Conservation (phyloP, 2,113 vertebrate species). For the Aramus guarauna region DNA sequence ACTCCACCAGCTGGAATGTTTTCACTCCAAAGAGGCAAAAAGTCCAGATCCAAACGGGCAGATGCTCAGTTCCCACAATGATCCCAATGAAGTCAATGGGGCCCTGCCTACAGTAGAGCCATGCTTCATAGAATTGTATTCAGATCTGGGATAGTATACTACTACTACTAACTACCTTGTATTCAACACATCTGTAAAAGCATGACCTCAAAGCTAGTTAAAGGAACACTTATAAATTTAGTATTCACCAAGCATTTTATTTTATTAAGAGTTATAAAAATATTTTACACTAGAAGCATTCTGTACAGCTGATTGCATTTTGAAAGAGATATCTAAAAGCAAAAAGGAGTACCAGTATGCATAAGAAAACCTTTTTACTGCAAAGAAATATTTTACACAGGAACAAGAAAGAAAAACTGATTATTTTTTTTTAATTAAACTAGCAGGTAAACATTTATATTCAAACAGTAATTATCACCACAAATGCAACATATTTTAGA, state of each 20-base stretch:
- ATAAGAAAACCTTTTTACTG: neutral
- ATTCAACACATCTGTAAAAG: neutral
- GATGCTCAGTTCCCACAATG: neutral
- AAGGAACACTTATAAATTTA: neutral
- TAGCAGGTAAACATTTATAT: neutral
- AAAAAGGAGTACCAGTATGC: neutral
- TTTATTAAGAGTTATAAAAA: neutral
- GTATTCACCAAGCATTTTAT: neutral
- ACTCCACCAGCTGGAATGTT: neutral
- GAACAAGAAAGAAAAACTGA: neutral
- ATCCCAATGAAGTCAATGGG: neutral
- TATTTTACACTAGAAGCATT: neutral
- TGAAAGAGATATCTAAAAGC: neutral
- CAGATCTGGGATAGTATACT: neutral
- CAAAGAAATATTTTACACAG: neutral
- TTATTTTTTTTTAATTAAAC: neutral
- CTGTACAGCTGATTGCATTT: neutral
- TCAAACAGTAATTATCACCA: neutral
- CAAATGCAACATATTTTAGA: neutral
- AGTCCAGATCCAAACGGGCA: neutral
- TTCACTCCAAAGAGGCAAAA: neutral
- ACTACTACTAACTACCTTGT: neutral
- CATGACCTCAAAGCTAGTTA: neutral
- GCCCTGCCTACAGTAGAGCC: neutral
- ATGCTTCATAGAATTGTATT: neutral